phyloP scores from a whole-genome alignment of 2,113 vertebrate species.

The Poecilia latipinna region DNA sequence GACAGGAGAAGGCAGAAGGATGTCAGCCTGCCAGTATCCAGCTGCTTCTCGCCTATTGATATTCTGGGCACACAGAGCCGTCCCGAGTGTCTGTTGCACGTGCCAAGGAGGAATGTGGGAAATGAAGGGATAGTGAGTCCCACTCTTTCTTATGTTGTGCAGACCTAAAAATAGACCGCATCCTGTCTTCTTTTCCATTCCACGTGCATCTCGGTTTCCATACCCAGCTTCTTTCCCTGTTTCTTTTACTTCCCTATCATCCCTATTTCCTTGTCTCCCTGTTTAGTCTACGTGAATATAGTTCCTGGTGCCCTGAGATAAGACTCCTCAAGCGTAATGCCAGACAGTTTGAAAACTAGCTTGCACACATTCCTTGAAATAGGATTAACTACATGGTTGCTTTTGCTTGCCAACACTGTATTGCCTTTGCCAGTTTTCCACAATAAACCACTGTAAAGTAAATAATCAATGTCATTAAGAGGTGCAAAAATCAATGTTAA shows the following conservation, averaged over 20 bases:
- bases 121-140: conserved; percentile 52
- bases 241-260: conserved; percentile 42
- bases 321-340: conserved; percentile 48
- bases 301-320: conserved; percentile 55
- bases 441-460: background rate
- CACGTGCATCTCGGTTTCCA: conserved; percentile 59
- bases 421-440: conserved; percentile 20
- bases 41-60: conserved; percentile 74
- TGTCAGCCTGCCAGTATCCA: conserved; percentile 72
- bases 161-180: conserved; percentile 75
- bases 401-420: conserved; percentile 36
- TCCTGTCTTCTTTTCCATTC: conserved; percentile 66
- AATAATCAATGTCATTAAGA: background rate
- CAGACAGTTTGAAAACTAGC: conserved; percentile 50
- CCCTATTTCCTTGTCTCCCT: conserved; percentile 24
- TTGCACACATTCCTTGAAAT: conserved; percentile 44
- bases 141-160: conserved; percentile 59
- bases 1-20: conserved; percentile 68
- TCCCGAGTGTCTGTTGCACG: conserved; percentile 70
- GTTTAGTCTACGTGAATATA: conserved; percentile 58
- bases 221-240: conserved; percentile 36
- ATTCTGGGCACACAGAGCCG: conserved; percentile 63
- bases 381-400: conserved; percentile 34
- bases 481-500: background rate
- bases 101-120: conserved; percentile 74